Evolutionary conservation across 2,888 invertebrate species (phyloP).

Genomic region (Callimorpha dominula): DNA sequence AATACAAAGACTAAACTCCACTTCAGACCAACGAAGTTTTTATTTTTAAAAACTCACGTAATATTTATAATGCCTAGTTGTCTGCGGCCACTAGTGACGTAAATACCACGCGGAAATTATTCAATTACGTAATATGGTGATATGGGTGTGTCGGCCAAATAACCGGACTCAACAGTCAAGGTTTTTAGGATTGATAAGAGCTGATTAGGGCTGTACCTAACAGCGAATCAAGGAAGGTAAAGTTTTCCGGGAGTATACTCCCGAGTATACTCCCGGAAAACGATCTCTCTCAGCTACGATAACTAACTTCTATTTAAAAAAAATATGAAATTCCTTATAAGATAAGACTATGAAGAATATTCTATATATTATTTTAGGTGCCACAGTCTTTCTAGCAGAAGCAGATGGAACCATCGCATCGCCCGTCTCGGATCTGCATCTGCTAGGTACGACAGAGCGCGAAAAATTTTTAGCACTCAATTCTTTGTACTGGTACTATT

Average conservation of each 20-base stretch:
- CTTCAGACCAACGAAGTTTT: not conserved
- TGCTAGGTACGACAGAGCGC: no score
- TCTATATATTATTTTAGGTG: no score
- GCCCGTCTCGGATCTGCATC: no score
- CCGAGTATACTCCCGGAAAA: no score
- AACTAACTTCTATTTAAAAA: not conserved
- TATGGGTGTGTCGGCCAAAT: conserved; percentile 1
- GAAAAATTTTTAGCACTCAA: no score
- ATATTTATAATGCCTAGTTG: not conserved
- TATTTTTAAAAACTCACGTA: not conserved
- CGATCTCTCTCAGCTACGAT: not conserved
- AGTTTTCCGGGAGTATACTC: conserved; percentile 21
- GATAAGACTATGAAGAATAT: not conserved
- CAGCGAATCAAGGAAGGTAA: conserved; percentile 3
- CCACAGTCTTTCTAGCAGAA: no score
- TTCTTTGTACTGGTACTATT: no score
- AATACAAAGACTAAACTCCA: not conserved
- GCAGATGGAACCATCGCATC: no score
- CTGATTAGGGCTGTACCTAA: conserved; percentile 16
- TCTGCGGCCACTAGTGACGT: conserved; percentile 1
- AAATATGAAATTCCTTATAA: not conserved
- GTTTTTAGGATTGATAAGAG: conserved; percentile 11
- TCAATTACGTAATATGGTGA: not conserved
- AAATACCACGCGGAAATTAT: not conserved
- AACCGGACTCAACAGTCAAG: conserved; percentile 7